A percentile compares a stretch with the other conserved stretches of the same genome.
phyloP scores from a whole-genome alignment of 2,797 vertebrate genomes.

The Acrossocheilus wenchowensis region DNA sequence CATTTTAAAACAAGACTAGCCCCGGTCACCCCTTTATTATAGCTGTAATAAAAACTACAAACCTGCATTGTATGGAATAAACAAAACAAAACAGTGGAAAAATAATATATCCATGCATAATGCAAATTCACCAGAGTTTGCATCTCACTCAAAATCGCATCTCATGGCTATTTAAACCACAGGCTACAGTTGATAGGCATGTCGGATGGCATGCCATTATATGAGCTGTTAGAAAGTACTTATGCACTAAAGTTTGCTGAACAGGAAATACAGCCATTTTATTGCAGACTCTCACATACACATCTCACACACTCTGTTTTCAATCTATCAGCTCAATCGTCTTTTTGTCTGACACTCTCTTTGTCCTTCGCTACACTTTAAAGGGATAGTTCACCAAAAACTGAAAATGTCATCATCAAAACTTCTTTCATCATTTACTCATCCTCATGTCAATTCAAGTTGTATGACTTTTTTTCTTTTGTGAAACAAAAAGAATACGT shows the following conservation, averaged over 20 bases:
- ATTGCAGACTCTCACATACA: background rate
- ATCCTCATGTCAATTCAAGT: background rate
- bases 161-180: background rate
- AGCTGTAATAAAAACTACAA: background rate
- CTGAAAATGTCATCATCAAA: conserved; percentile 5
- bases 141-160: background rate
- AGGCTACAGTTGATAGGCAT: background rate
- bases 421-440: background rate
- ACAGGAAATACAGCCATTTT: conserved; percentile 4
- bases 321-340: background rate
- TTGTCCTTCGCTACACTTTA: background rate
- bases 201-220: background rate
- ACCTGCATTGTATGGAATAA: background rate
- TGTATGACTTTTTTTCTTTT: background rate
- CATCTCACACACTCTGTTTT: background rate
- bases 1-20: background rate
- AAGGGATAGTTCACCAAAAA: background rate
- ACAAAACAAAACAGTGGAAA: background rate
- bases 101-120: background rate
- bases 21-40: background rate
- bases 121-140: background rate
- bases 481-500: background rate
- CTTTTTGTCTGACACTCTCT: background rate
- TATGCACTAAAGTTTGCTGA: background rate
- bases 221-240: background rate